A percentile compares a stretch with the other conserved stretches of the same genome.
phyloP scores from a whole-genome alignment of 1,140 invertebrate genomes.

The Fopius arisanus region DNA sequence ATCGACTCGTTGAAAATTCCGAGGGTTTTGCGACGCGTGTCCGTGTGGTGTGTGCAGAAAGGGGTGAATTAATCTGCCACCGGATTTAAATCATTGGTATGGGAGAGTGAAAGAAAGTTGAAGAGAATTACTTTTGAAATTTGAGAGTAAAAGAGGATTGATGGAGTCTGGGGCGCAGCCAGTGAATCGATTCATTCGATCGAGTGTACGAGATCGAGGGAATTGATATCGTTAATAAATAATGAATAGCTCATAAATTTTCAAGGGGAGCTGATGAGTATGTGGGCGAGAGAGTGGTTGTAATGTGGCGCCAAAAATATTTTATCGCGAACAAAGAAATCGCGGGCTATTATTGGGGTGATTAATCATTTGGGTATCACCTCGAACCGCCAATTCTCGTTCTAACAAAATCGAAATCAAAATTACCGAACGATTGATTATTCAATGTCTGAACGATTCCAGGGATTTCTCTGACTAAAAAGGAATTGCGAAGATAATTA shows the following conservation, averaged over 20 bases:
- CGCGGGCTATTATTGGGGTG: background rate
- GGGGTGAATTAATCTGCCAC: background rate
- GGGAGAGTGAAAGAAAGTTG: background rate
- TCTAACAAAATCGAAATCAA: no score
- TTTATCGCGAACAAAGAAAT: background rate
- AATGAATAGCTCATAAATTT: background rate
- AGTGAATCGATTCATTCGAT: background rate
- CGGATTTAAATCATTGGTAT: background rate
- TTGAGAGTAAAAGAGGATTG: no score
- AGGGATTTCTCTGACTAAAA: no score
- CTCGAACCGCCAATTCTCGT: no score
- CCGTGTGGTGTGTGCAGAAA: background rate
- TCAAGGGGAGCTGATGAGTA: background rate
- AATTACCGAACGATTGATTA: no score
- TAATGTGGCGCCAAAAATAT: background rate
- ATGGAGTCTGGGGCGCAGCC: background rate
- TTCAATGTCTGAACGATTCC: no score
- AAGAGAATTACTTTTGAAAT: background rate
- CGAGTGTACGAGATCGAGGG: background rate
- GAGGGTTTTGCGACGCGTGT: background rate
- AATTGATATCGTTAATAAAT: background rate
- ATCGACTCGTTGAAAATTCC: conserved; percentile 28
- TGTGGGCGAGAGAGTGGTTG: background rate
- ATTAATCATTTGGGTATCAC: background rate
- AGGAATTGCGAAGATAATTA: background rate